A percentile compares a stretch with the other conserved stretches of the same genome.
phyloP scores from a whole-genome alignment of 2,888 invertebrate genomes.

The Drosophila stalkeri region DNA sequence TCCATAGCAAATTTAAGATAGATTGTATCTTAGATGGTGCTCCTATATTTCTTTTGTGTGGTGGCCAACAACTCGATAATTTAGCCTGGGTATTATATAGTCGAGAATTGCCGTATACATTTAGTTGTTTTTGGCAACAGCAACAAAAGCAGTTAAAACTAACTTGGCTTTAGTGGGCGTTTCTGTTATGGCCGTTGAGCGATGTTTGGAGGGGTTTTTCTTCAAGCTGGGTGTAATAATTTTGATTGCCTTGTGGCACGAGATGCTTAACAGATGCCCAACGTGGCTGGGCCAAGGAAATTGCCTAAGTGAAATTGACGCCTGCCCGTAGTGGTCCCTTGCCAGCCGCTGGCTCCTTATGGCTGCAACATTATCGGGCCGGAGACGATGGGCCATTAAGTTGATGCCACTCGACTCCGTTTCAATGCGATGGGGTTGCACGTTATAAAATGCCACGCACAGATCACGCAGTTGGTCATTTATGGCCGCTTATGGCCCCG shows the following conservation, averaged over 20 bases:
- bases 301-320: slow-evolving; percentile 63
- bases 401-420: not conserved
- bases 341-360: not conserved
- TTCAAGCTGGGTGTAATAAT: slow-evolving; percentile 64
- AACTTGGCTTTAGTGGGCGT: slow-evolving; percentile 54
- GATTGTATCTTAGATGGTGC: too few species aligned
- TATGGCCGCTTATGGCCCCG: slow-evolving; percentile 35
- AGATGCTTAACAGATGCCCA: slow-evolving; percentile 61
- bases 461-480: slow-evolving; percentile 51
- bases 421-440: slow-evolving; percentile 33
- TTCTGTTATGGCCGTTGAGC: slow-evolving; percentile 30
- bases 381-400: slow-evolving; percentile 19
- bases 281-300: slow-evolving; percentile 46
- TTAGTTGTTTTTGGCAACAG: slow-evolving; percentile 6
- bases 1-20: too few species aligned
- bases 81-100: slow-evolving; percentile 4
- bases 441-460: slow-evolving; percentile 39
- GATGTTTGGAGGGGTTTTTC: slow-evolving; percentile 16
- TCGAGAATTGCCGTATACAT: not conserved
- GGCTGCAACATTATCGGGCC: slow-evolving; percentile 1
- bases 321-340: not conserved
- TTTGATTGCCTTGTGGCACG: slow-evolving; percentile 78
- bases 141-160: slow-evolving; percentile 10
- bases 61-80: not conserved
- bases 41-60: not conserved